phyloP scores from a whole-genome alignment of 2,113 vertebrate genomes.

The Thymallus thymallus region DNA sequence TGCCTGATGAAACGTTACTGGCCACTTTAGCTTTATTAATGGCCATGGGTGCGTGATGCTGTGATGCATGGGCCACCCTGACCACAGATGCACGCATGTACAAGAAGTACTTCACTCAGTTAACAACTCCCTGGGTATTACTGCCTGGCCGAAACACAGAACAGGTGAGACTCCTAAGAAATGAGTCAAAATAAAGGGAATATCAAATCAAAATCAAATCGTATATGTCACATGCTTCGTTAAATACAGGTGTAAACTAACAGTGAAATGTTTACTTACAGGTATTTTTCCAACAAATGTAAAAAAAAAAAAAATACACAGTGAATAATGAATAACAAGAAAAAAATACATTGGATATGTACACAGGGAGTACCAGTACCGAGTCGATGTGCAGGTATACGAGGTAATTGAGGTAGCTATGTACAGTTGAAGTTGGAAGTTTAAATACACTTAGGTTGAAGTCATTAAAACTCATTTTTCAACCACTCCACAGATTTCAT shows the following conservation, averaged over 20 bases:
- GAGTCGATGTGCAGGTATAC: no score
- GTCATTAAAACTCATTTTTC: no score
- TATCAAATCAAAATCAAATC: neutral
- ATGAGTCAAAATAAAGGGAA: neutral
- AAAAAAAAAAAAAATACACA: neutral
- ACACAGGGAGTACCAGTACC: neutral
- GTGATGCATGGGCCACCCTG: slow-evolving; percentile 25
- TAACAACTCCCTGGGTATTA: slow-evolving; percentile 15
- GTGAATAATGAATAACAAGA: no score
- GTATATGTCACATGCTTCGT: no score
- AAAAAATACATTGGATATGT: no score
- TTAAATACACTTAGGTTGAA: no score
- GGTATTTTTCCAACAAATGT: no score
- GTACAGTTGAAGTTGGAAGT: no score
- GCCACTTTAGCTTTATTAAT: slow-evolving; percentile 68
- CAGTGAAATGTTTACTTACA: no score
- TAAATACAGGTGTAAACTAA: no score
- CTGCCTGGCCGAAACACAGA: slow-evolving; percentile 14
- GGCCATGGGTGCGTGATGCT: slow-evolving; percentile 43
- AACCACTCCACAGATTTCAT: no score
- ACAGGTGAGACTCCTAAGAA: neutral
- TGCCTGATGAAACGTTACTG: slow-evolving; percentile 83
- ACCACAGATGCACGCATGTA: slow-evolving; percentile 34
- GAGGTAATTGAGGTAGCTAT: no score
- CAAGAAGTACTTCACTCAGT: slow-evolving; percentile 33